A percentile compares a stretch with the other conserved stretches of the same genome.
Conservation (phyloP, 1,140 invertebrate species). For the Sinella curviseta region DNA sequence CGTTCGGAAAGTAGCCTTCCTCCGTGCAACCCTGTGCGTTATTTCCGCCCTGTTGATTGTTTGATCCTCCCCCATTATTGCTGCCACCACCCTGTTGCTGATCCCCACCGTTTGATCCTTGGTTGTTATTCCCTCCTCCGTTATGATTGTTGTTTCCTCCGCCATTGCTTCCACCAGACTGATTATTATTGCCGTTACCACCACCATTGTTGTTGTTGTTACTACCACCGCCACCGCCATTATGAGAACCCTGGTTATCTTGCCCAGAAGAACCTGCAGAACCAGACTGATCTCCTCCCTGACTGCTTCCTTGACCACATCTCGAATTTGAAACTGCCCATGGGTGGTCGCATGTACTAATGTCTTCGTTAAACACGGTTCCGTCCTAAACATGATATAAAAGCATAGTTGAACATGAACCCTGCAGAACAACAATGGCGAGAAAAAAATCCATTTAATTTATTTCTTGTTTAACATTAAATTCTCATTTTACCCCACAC, state of each 20-base stretch:
- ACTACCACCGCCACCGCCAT: background rate
- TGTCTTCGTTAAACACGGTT: constrained; percentile 8
- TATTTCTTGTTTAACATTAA: constrained; percentile 44
- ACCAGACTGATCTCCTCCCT: background rate
- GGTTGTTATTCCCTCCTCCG: constrained; percentile 4
- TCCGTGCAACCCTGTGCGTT: background rate
- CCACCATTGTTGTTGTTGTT: background rate
- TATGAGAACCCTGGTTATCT: background rate
- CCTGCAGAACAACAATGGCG: background rate
- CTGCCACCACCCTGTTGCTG: constrained; percentile 14
- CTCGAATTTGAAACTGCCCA: background rate
- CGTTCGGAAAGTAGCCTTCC: constrained; percentile 67
- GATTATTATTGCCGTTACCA: background rate
- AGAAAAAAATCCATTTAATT: background rate
- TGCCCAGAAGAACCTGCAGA: background rate
- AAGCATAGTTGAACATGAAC: background rate
- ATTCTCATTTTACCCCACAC: constrained; percentile 44
- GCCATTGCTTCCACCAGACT: constrained; percentile 2
- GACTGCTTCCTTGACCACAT: background rate
- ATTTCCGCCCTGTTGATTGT: constrained; percentile 1
- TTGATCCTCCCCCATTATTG: background rate
- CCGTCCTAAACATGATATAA: background rate
- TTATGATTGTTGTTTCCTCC: background rate
- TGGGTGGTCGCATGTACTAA: background rate
- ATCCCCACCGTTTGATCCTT: background rate